Evolutionary conservation across 1,140 invertebrate species (phyloP).

Genomic region (Sminthurinus signatus): DNA sequence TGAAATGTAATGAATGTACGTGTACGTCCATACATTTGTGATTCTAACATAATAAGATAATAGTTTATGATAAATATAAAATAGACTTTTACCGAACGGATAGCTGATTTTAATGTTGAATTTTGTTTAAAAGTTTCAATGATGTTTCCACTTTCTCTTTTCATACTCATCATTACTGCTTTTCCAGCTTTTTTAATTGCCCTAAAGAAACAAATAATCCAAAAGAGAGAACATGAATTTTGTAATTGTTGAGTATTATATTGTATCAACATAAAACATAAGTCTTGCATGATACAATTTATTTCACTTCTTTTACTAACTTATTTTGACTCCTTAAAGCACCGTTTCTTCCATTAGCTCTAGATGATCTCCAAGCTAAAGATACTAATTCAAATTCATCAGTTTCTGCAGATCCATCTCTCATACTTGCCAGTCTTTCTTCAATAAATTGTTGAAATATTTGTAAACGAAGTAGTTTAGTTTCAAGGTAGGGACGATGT

Average conservation of each 20-base stretch:
- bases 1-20: constrained; percentile 15
- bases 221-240: constrained; percentile 35
- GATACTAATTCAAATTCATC: constrained; percentile 88
- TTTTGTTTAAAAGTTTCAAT: constrained; percentile 60
- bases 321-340: constrained; percentile 62
- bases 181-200: constrained; percentile 38
- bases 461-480: constrained; percentile 82
- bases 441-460: constrained; percentile 96
- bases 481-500: constrained; percentile 27
- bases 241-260: background rate
- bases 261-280: constrained; percentile 11
- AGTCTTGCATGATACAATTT: no score
- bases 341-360: constrained; percentile 71
- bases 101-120: constrained; percentile 70
- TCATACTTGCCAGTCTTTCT: constrained; percentile 79
- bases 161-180: constrained; percentile 41
- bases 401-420: constrained; percentile 78
- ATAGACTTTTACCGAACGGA: constrained; percentile 62
- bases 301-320: constrained; percentile 48
- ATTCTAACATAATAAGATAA: no score
- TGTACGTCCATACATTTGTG: constrained; percentile 26
- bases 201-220: constrained; percentile 21
- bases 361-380: constrained; percentile 65
- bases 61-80: no score
- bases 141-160: constrained; percentile 36